phyloP scores from a whole-genome alignment of 2,113 vertebrate species.

The Thunnus maccoyii region DNA sequence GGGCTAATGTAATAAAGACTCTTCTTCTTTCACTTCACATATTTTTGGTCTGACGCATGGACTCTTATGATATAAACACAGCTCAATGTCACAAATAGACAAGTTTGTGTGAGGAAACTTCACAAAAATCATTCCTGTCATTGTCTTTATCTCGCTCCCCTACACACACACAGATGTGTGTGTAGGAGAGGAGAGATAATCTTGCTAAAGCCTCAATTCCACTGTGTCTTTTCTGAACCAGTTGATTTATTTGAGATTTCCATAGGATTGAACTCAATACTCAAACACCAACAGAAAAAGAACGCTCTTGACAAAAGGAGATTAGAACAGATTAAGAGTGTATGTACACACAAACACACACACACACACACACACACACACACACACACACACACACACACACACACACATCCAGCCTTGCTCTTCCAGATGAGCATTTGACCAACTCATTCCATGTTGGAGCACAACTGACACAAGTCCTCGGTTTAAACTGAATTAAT shows the following conservation, averaged over 20 bases:
- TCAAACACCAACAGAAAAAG: conserved; percentile 8
- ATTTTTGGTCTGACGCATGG: background rate
- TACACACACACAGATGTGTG: background rate
- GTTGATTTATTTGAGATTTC: conserved; percentile 32
- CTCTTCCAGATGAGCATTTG: conserved; percentile 20
- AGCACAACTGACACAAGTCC: conserved; percentile 32
- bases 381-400: background rate
- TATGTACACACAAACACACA: background rate
- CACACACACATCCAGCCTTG: background rate
- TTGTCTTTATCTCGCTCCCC: background rate
- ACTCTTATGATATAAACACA: background rate
- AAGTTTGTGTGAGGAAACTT: background rate
- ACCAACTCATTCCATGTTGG: conserved; percentile 28
- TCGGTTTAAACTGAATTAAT: conserved; percentile 65
- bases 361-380: conserved; percentile 4
- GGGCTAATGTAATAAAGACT: too few relatives aligned
- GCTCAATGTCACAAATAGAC: background rate
- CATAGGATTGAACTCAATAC: background rate
- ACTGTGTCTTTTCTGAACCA: conserved; percentile 5
- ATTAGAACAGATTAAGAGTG: conserved; percentile 30
- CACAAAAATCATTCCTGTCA: background rate
- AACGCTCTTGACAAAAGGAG: conserved; percentile 17
- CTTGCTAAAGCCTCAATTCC: conserved; percentile 26
- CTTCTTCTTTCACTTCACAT: too few relatives aligned
- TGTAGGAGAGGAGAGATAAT: background rate